Percentiles rank a stretch among this genome's conserved stretches.
phyloP scores from a whole-genome alignment of 2,113 vertebrate species.

The Lampris megalopsis region DNA sequence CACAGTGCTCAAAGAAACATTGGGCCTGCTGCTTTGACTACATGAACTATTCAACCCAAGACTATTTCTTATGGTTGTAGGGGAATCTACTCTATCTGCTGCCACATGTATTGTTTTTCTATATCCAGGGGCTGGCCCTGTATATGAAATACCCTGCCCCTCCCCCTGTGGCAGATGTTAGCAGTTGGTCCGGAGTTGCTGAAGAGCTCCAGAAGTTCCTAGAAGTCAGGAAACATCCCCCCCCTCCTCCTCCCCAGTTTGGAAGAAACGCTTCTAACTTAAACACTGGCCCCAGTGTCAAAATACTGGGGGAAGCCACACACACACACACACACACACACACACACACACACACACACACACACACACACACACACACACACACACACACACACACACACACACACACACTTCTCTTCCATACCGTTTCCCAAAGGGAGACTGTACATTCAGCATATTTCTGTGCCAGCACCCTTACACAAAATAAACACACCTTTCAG shows the following conservation, averaged over 20 bases:
- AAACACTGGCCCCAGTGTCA: constrained; percentile 34
- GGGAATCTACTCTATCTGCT: neutral
- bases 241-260: neutral
- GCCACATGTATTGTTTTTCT: neutral
- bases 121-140: neutral
- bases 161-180: constrained; percentile 13
- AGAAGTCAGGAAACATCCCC: constrained; percentile 43
- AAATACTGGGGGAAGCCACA: neutral
- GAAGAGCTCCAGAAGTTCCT: constrained; percentile 24
- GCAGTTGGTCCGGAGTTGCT: constrained; percentile 29
- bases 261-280: constrained; percentile 5
- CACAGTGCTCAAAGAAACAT: too few species aligned
- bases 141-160: neutral
- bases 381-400: neutral
- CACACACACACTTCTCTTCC: neutral
- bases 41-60: too few species aligned
- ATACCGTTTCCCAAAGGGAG: neutral
- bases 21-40: too few species aligned
- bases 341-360: neutral
- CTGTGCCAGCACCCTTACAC: neutral
- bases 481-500: constrained; percentile 33
- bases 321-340: neutral
- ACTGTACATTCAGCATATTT: neutral
- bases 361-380: neutral
- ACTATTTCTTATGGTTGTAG: neutral